phyloP scores from a whole-genome alignment of 2,888 invertebrate species.

The Timandra comae region DNA sequence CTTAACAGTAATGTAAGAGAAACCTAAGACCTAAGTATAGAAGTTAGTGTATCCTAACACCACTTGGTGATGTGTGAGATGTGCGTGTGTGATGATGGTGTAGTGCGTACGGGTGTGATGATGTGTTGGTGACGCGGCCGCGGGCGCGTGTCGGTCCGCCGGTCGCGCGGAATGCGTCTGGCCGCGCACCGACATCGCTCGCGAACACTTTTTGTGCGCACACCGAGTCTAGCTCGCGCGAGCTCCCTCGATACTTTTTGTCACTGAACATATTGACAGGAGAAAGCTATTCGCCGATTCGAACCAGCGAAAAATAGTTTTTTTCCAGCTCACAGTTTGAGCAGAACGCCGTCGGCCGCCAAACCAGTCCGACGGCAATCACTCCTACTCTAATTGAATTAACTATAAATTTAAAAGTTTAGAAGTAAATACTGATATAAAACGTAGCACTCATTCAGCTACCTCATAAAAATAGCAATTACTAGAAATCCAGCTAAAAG shows the following conservation, averaged over 20 bases:
- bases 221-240: too few species aligned
- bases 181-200: too few species aligned
- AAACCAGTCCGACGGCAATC: conserved; percentile 15
- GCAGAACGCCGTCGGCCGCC: conserved; percentile 3
- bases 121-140: too few species aligned
- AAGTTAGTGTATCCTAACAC: too few species aligned
- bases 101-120: too few species aligned
- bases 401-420: conserved; percentile 6
- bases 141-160: too few species aligned
- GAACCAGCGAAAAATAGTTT: conserved; percentile 24
- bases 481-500: neutral
- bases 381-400: conserved; percentile 13
- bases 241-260: conserved; percentile 39
- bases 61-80: too few species aligned
- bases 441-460: conserved; percentile 1
- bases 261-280: conserved; percentile 43
- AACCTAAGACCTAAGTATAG: too few species aligned
- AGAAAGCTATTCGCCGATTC: conserved; percentile 44
- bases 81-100: too few species aligned
- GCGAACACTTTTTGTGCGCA: too few species aligned
- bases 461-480: conserved; percentile 1
- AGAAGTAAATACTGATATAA: conserved; percentile 6
- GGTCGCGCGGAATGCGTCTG: too few species aligned
- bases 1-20: too few species aligned
- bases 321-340: conserved; percentile 5